Evolutionary conservation across 2,113 vertebrate species (phyloP).

Genomic region (Sturnira hondurensis): DNA sequence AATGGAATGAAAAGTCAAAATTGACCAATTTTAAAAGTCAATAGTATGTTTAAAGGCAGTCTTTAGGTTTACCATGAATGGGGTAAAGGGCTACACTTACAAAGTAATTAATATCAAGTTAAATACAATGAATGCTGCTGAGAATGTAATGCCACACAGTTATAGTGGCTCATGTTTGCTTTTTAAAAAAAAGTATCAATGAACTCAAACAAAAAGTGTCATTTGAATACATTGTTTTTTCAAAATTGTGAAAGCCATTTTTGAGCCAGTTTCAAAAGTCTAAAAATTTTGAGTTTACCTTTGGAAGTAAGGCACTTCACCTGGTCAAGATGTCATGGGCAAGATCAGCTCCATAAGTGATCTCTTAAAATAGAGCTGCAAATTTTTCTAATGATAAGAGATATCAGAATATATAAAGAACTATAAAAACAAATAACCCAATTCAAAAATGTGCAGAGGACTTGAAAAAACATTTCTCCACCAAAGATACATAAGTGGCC

Average conservation of each 20-base stretch:
- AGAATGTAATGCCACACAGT: background rate
- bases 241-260: background rate
- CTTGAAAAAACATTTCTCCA: background rate
- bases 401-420: background rate
- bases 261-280: background rate
- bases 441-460: background rate
- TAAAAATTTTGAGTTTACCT: background rate
- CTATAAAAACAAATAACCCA: background rate
- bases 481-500: background rate
- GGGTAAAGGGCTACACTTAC: background rate
- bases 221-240: background rate
- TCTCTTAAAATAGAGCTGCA: background rate
- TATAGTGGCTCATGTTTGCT: background rate
- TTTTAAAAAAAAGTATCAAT: background rate
- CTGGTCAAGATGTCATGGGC: background rate
- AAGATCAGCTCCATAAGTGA: background rate
- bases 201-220: background rate
- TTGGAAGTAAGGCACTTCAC: background rate
- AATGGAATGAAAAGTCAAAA: background rate
- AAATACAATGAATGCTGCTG: background rate
- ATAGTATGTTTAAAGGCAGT: background rate
- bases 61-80: background rate
- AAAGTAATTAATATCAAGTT: background rate
- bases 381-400: background rate
- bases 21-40: slow-evolving; percentile 24